Conservation (phyloP, 2,797 vertebrate species). For the Pristis pectinata region DNA sequence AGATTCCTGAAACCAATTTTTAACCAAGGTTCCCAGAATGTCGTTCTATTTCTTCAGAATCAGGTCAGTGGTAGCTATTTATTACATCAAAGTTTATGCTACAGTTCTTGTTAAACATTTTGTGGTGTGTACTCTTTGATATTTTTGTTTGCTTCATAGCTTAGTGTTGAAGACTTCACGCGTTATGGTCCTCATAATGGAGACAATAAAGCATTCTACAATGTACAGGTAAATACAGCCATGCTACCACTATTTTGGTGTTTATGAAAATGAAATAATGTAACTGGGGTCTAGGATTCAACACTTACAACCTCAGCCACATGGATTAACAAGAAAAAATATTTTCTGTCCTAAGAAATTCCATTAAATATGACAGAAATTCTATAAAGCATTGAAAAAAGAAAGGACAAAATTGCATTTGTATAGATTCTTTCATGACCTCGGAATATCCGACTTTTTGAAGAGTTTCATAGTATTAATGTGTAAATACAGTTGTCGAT, state of each 20-base stretch:
- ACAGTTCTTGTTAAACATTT: constrained; percentile 39
- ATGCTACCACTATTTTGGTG: not conserved
- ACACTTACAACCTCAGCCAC: too few relatives aligned
- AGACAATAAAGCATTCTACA: constrained; percentile 48
- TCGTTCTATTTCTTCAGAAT: constrained; percentile 51
- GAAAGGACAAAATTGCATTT: not conserved
- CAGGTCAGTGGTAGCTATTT: constrained; percentile 38
- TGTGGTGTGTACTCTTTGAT: constrained; percentile 38
- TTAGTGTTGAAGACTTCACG: constrained; percentile 54
- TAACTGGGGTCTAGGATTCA: not conserved
- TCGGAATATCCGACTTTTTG: not conserved
- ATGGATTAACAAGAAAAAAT: not conserved
- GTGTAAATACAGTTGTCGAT: not conserved
- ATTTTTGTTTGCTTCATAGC: constrained; percentile 51
- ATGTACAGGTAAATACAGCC: constrained; percentile 52
- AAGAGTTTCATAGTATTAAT: not conserved
- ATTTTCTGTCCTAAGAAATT: not conserved
- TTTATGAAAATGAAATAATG: not conserved
- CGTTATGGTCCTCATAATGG: constrained; percentile 45
- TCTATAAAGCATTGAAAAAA: not conserved
- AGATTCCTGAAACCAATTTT: constrained; percentile 43
- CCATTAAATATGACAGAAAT: not conserved
- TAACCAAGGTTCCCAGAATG: constrained; percentile 42
- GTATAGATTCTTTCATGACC: not conserved
- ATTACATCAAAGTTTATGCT: not conserved